Percentiles rank a stretch among this genome's conserved stretches.
These are phyloP conservation scores for Sebastes hopkinsi DNA, from an alignment of 2,797 vertebrate species.

Conservation along the genomic window DNA sequence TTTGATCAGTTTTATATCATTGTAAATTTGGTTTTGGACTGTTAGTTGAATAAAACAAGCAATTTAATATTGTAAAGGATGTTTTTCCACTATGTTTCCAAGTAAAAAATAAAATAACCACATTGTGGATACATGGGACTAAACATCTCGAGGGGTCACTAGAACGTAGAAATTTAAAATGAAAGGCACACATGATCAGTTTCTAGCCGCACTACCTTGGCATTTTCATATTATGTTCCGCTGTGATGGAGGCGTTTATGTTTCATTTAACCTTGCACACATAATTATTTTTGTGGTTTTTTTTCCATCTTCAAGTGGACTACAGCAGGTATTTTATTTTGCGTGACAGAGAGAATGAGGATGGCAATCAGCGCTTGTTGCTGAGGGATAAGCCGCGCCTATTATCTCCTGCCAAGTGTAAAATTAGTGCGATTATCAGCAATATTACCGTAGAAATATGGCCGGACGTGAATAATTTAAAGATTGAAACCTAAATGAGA, in stretches of 20 bases:
- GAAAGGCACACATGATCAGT: neutral
- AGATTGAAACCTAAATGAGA: constrained; percentile 61
- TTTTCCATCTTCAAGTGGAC: constrained; percentile 11
- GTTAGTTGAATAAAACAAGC: too few relatives aligned
- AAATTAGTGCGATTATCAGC: constrained; percentile 72
- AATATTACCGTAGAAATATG: constrained; percentile 54
- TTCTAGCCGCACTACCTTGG: neutral
- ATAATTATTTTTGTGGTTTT: constrained; percentile 38
- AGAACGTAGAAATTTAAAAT: neutral
- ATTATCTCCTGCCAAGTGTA: constrained; percentile 74
- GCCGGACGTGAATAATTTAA: constrained; percentile 54
- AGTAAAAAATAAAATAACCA: neutral
- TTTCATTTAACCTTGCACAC: constrained; percentile 40
- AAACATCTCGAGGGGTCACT: neutral
- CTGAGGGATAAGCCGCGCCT: constrained; percentile 27
- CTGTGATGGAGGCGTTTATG: neutral
- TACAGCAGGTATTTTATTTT: constrained; percentile 48
- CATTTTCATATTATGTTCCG: neutral
- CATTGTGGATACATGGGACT: neutral
- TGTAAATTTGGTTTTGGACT: too few relatives aligned
- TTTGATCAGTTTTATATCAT: too few relatives aligned
- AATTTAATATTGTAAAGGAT: too few relatives aligned
- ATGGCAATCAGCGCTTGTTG: constrained; percentile 59
- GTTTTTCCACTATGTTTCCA: neutral
- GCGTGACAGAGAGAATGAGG: constrained; percentile 36